Conservation (phyloP, 2,113 vertebrate species). For the Halcyon senegalensis region DNA sequence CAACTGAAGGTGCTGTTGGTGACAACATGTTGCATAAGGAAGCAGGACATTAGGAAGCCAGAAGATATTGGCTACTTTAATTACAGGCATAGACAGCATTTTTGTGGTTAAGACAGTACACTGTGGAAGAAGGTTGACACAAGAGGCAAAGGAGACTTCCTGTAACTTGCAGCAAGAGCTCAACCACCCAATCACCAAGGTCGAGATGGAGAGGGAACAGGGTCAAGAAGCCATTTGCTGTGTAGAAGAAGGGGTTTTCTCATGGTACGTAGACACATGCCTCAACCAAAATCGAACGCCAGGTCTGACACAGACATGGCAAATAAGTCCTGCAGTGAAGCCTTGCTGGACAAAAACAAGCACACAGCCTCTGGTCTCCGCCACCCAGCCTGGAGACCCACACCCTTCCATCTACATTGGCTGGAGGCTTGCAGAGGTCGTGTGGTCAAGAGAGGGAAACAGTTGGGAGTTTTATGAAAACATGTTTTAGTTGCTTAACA, state of each 20-base stretch:
- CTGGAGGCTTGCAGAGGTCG: not conserved
- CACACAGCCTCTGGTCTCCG: not conserved
- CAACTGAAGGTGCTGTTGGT: not conserved
- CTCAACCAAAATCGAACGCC: not conserved
- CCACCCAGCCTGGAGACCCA: not conserved
- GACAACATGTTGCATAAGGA: rapidly evolving
- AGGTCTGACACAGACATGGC: not conserved
- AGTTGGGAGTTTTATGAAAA: not conserved
- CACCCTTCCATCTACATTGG: not conserved
- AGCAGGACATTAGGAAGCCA: not conserved
- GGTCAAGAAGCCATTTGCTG: not conserved
- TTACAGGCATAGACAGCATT: not conserved
- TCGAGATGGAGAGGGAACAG: not conserved
- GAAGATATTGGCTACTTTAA: not conserved
- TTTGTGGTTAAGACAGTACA: not conserved
- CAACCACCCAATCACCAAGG: not conserved
- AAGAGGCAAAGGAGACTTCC: not conserved
- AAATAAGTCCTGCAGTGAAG: not conserved
- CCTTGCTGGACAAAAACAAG: not conserved
- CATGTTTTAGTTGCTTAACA: not conserved
- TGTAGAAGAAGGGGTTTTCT: not conserved
- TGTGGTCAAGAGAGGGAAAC: not conserved
- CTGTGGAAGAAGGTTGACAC: not conserved
- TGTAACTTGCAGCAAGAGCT: not conserved
- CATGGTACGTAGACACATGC: rapidly evolving